Conservation (phyloP, 2,888 invertebrate species). For the Eurois occulta region DNA sequence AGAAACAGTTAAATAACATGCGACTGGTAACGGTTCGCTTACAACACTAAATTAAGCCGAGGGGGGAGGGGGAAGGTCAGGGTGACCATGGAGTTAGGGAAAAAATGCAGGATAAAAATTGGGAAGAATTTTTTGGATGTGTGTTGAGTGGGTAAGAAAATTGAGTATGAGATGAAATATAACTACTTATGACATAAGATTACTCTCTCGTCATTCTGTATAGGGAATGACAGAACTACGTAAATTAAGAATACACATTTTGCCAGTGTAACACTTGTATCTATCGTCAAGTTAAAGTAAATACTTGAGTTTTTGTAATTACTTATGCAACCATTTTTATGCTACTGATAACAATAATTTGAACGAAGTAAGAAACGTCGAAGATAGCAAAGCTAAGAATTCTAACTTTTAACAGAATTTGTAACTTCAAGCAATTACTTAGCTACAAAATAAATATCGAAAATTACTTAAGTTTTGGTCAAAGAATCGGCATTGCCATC, state of each 20-base stretch:
- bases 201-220: neutral
- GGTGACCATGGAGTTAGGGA: constrained; percentile 49
- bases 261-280: neutral
- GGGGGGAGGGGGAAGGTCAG: constrained; percentile 57
- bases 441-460: too few relatives aligned
- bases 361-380: too few relatives aligned
- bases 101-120: constrained; percentile 12
- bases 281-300: too few relatives aligned
- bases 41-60: constrained; percentile 81
- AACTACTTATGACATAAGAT: neutral
- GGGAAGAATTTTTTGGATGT: neutral
- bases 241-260: neutral
- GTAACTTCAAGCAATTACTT: too few relatives aligned
- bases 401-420: too few relatives aligned
- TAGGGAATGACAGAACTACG: neutral
- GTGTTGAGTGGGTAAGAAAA: neutral
- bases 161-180: neutral
- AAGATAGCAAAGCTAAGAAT: too few relatives aligned
- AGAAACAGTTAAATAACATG: constrained; percentile 66
- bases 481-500: too few relatives aligned
- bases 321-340: too few relatives aligned
- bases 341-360: too few relatives aligned
- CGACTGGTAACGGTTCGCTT: constrained; percentile 79
- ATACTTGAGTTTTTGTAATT: too few relatives aligned
- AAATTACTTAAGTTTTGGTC: too few relatives aligned